Conservation (phyloP, 2,113 vertebrate species). For the Odontophorus gujanensis region DNA sequence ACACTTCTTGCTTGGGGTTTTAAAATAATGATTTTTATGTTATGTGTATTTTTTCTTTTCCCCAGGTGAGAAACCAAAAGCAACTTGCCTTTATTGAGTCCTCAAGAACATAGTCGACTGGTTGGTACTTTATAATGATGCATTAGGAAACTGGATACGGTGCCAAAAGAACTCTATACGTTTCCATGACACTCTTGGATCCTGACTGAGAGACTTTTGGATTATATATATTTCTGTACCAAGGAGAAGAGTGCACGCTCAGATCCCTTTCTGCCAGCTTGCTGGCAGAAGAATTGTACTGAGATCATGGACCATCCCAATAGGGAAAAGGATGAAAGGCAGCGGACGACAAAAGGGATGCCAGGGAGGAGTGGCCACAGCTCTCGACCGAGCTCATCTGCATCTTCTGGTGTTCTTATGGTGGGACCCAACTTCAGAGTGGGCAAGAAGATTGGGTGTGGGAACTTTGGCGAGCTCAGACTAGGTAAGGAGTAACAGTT, state of each 20-base stretch:
- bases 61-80: slow-evolving; percentile 72
- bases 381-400: slow-evolving; percentile 86
- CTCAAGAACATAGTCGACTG: slow-evolving; percentile 40
- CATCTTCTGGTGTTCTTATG: slow-evolving; percentile 95
- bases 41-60: slow-evolving; percentile 45
- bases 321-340: slow-evolving; percentile 92
- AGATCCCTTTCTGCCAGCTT: slow-evolving; percentile 44
- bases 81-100: slow-evolving; percentile 52
- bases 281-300: slow-evolving; percentile 63
- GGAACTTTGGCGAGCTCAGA: slow-evolving; percentile 97
- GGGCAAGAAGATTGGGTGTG: slow-evolving; percentile 98
- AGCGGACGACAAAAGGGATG: slow-evolving; percentile 85
- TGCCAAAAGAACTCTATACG: slow-evolving; percentile 73
- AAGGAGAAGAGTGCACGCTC: slow-evolving; percentile 57
- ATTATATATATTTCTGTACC: slow-evolving; percentile 61
- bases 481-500: slow-evolving; percentile 84
- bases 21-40: slow-evolving; percentile 28
- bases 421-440: slow-evolving; percentile 98
- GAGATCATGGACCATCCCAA: slow-evolving; percentile 92
- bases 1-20: neutral
- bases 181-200: slow-evolving; percentile 70
- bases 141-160: slow-evolving; percentile 69
- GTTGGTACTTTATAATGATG: slow-evolving; percentile 64
- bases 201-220: slow-evolving; percentile 50
- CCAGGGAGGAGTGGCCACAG: slow-evolving; percentile 87